Base-by-base conservation (phyloP, 1,140 invertebrate genomes). In the Drosophila trapezifrons region DNA sequence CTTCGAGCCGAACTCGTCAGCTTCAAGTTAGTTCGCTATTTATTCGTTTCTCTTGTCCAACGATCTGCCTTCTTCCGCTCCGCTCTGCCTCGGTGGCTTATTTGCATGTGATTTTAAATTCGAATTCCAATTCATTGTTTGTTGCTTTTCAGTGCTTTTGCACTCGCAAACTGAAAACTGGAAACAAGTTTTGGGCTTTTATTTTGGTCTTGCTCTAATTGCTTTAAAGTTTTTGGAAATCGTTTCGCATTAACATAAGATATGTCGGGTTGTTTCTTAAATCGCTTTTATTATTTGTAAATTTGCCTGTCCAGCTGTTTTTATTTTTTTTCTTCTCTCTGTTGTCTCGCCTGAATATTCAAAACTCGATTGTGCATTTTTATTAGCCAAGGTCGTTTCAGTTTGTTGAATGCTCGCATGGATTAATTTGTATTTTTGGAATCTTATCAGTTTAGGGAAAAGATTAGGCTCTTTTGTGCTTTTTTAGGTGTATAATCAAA, bases 171-270 rank as follows among this genome's bases (percentile, higher is more conserved):
- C 54, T 51, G 27, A 45, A 60, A 51, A 25, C 35, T 29, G 38
- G 27, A 64, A 64, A 64, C 60, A 29, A 27, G 60, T 60, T 64
- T 58, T 51, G 10, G n/a, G 13, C 25, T 58, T 64, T 60, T 64
- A 58, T 60, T 42, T 59, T 22, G 45, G 57, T 59, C 20, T 59
- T 59, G 57, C 57, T 59, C 57, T 54, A 59, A 59, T 59, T 59
- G 29, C 49, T 18, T 40, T 27, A 20, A 29, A 63, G 35, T 56
- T 60, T 60, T 62, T 38, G 35, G 37, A 32, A 29, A 40, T 17
- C 22, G 25, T 38, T 29, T 56, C 8, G 60, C 10, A 40, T 22
- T 42, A 58, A 59, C 54, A 63, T 60, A 42, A 43, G 32, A 64
- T 29, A 32, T 63, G 17, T 38, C 27, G 35, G 52, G 13, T 40